Conservation (phyloP, 2,113 vertebrate species). For the Neotragus pygmaeus region DNA sequence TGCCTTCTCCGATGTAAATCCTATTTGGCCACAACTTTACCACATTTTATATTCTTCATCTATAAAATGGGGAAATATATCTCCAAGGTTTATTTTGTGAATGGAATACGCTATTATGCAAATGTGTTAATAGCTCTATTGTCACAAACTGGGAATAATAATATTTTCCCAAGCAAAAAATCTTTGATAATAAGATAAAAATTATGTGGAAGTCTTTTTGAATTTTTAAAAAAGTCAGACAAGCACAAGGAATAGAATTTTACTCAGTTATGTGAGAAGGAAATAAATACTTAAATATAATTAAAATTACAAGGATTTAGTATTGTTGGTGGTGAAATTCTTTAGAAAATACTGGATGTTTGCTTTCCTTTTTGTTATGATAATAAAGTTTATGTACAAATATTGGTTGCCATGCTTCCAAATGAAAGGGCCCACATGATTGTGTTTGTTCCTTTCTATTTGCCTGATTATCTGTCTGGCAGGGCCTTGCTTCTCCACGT, state of each 20-base stretch:
- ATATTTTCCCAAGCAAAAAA: slow-evolving; percentile 19
- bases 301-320: background rate
- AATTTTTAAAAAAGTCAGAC: background rate
- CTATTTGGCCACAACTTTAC: background rate
- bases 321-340: background rate
- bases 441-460: background rate
- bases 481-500: background rate
- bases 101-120: background rate
- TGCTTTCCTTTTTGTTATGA: background rate
- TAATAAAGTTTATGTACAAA: background rate
- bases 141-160: slow-evolving; percentile 11
- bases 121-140: background rate
- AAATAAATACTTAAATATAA: background rate
- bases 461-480: background rate
- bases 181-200: slow-evolving; percentile 13
- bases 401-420: background rate
- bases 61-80: background rate
- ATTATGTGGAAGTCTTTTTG: background rate
- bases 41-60: background rate
- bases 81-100: background rate
- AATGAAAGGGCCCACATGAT: background rate
- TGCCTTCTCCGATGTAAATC: too few relatives aligned
- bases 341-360: background rate
- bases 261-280: background rate
- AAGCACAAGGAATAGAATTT: slow-evolving; percentile 8